These are phyloP conservation scores for Eulithis prunata DNA, from an alignment of 2,888 invertebrate genomes.

Conservation along the genomic window DNA sequence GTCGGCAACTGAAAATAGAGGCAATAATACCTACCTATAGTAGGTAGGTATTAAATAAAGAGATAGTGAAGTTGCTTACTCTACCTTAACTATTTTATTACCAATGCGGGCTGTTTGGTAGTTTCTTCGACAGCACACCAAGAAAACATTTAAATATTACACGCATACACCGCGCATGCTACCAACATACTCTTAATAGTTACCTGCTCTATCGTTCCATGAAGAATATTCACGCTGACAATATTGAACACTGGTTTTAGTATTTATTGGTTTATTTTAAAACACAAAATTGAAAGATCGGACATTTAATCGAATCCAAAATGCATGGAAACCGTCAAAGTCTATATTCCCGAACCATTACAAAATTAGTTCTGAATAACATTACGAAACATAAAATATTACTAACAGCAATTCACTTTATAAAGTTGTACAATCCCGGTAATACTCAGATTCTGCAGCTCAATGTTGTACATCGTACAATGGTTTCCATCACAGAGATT, in stretches of 20 bases:
- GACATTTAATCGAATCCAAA: constrained; percentile 76
- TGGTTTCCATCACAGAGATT: constrained; percentile 81
- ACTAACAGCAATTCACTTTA: constrained; percentile 79
- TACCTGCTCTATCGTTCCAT: too few relatives aligned
- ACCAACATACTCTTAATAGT: too few relatives aligned
- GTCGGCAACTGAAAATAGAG: too few relatives aligned
- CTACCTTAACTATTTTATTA: constrained; percentile 8
- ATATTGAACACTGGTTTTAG: constrained; percentile 40
- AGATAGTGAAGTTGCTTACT: background rate
- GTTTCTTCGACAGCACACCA: too few relatives aligned
- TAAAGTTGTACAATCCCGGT: constrained; percentile 72
- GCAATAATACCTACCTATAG: too few relatives aligned
- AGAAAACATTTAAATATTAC: too few relatives aligned
- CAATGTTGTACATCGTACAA: constrained; percentile 73
- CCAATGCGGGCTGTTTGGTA: constrained; percentile 8
- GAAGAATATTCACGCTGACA: background rate
- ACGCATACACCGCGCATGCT: too few relatives aligned
- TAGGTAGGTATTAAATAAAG: too few relatives aligned
- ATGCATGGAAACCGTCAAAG: constrained; percentile 68
- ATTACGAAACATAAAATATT: constrained; percentile 80
- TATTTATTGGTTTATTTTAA: constrained; percentile 80
- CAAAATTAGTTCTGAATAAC: constrained; percentile 79
- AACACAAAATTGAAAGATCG: constrained; percentile 82
- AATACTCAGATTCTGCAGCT: constrained; percentile 79
- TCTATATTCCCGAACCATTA: constrained; percentile 74